Evolutionary conservation across 2,797 vertebrate species (phyloP).

Genomic region (Siniperca undulata): DNA sequence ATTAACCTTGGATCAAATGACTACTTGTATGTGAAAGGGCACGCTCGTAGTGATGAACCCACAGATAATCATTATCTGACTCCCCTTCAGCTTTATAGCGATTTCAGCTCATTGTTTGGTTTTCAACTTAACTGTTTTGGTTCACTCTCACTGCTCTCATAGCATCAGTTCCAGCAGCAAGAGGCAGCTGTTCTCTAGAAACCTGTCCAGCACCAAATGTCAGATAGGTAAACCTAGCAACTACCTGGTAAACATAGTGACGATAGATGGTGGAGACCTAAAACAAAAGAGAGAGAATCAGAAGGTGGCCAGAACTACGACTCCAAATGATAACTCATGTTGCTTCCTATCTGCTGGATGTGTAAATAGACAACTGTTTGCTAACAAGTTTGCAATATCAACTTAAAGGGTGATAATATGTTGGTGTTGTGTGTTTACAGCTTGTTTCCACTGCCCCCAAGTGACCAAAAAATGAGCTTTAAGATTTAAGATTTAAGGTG

Average conservation of each 20-base stretch:
- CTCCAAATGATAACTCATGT: background rate
- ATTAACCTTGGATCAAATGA: background rate
- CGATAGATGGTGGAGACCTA: background rate
- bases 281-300: background rate
- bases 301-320: background rate
- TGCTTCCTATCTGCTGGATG: background rate
- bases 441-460: background rate
- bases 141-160: no score
- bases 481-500: conserved; percentile 4
- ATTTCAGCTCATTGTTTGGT: no score
- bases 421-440: background rate
- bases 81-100: no score
- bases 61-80: no score
- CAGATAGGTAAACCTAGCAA: background rate
- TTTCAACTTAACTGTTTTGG: no score
- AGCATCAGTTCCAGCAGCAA: no score
- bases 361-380: background rate
- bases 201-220: background rate
- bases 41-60: no score
- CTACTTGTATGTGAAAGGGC: background rate
- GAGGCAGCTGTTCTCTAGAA: no score
- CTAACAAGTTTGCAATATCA: background rate
- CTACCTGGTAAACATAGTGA: background rate
- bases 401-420: background rate
- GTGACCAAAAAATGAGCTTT: background rate